Percentiles rank a stretch among this genome's conserved stretches.
These are phyloP conservation scores for Dryadula phaetusa DNA, from an alignment of 2,888 invertebrate species.

Conservation along the genomic window DNA sequence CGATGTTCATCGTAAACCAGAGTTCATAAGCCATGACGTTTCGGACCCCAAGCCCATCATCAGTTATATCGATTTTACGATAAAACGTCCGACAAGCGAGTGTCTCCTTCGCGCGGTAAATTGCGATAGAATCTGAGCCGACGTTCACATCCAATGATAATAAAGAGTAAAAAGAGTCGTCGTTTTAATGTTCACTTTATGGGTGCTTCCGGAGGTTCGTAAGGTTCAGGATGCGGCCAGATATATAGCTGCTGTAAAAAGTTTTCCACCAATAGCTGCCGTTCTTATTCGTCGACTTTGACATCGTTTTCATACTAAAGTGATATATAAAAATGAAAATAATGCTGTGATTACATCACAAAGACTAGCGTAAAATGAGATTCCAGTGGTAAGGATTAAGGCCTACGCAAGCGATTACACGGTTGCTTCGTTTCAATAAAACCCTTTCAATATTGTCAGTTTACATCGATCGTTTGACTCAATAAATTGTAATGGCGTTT, in stretches of 20 bases:
- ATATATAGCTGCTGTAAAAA: constrained; percentile 72
- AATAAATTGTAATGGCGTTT: constrained; percentile 46
- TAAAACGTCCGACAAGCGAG: constrained; percentile 73
- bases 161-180: constrained; percentile 84
- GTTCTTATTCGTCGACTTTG: constrained; percentile 58
- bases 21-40: constrained; percentile 75
- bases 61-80: constrained; percentile 78
- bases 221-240: constrained; percentile 72
- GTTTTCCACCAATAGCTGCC: constrained; percentile 63
- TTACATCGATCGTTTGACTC: constrained; percentile 40
- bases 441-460: constrained; percentile 40
- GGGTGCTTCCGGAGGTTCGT: constrained; percentile 75
- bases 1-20: constrained; percentile 68
- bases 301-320: constrained; percentile 51
- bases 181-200: constrained; percentile 83
- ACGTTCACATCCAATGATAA: constrained; percentile 83
- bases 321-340: constrained; percentile 51
- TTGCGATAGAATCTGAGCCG: constrained; percentile 80
- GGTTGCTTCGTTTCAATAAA: constrained; percentile 38
- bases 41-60: constrained; percentile 68
- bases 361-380: constrained; percentile 17
- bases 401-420: constrained; percentile 33
- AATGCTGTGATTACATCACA: constrained; percentile 48
- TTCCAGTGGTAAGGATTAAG: constrained; percentile 32
- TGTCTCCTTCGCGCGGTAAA: constrained; percentile 71